Evolutionary conservation across 2,113 vertebrate genomes (phyloP).

Genomic region (Butastur rufipennis): DNA sequence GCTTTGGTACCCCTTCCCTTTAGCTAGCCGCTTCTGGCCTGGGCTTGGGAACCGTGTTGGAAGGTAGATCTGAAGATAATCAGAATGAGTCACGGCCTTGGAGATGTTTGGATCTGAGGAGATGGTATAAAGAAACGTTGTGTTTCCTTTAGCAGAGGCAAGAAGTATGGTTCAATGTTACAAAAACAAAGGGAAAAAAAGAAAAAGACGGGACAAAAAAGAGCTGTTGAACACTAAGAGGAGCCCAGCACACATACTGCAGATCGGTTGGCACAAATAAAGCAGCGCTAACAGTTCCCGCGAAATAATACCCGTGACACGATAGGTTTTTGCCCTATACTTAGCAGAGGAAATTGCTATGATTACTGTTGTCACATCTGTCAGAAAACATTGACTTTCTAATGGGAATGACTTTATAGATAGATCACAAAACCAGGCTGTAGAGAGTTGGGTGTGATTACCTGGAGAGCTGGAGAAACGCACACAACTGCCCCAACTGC

Average conservation of each 20-base stretch:
- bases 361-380: not conserved
- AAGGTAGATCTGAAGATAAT: conserved; percentile 41
- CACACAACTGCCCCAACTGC: not conserved
- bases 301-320: not conserved
- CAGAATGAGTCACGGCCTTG: not conserved
- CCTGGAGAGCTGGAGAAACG: not conserved
- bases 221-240: not conserved
- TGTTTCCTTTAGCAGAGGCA: conserved; percentile 57
- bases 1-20: not conserved
- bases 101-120: conserved; percentile 25
- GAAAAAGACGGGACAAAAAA: rapidly evolving
- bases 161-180: conserved; percentile 56
- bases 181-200: not conserved
- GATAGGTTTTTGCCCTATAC: not conserved
- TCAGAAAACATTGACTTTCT: not conserved
- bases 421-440: not conserved
- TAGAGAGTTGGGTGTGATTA: not conserved
- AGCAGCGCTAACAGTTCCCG: not conserved
- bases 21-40: conserved; percentile 20
- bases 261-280: not conserved
- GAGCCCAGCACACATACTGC: not conserved
- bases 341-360: not conserved
- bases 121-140: not conserved
- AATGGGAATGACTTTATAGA: not conserved
- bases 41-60: conserved; percentile 65